Evolutionary conservation across 2,888 invertebrate genomes (phyloP).

Genomic region (Heliconius aoede): DNA sequence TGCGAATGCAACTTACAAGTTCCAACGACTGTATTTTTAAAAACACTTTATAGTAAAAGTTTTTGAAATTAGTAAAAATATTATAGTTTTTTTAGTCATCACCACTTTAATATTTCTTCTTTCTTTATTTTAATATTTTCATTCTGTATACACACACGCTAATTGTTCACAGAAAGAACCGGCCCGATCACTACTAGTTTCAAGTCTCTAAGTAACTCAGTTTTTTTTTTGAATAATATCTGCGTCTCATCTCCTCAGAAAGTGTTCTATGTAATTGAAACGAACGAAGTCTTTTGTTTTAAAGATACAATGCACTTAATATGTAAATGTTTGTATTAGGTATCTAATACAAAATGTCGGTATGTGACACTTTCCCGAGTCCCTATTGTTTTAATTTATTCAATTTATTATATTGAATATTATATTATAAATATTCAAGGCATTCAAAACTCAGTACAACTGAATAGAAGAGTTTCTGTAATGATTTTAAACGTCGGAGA

Average conservation of each 20-base stretch:
- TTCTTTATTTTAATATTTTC: too few relatives aligned
- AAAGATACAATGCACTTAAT: neutral
- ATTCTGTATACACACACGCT: neutral
- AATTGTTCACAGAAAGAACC: neutral
- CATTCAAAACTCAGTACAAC: conserved; percentile 26
- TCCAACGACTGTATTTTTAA: neutral
- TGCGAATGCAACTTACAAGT: neutral
- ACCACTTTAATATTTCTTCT: too few relatives aligned
- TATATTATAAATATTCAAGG: neutral
- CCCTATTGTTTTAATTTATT: too few relatives aligned
- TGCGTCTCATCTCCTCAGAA: neutral
- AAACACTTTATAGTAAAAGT: neutral
- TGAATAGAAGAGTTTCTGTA: conserved; percentile 41
- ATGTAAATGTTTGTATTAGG: neutral
- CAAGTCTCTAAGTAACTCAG: too few relatives aligned
- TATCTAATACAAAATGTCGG: conserved; percentile 52
- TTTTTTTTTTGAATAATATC: neutral
- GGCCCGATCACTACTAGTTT: neutral
- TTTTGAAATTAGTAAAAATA: neutral
- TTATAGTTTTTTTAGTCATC: too few relatives aligned
- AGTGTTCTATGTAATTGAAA: conserved; percentile 33
- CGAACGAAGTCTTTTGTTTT: conserved; percentile 31
- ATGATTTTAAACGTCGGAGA: conserved; percentile 54
- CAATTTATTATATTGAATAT: neutral
- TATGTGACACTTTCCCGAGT: conserved; percentile 47